A percentile compares a stretch with the other conserved stretches of the same genome.
These are phyloP conservation scores for Malacosoma neustria DNA, from an alignment of 2,888 invertebrate species.

Conservation along the genomic window DNA sequence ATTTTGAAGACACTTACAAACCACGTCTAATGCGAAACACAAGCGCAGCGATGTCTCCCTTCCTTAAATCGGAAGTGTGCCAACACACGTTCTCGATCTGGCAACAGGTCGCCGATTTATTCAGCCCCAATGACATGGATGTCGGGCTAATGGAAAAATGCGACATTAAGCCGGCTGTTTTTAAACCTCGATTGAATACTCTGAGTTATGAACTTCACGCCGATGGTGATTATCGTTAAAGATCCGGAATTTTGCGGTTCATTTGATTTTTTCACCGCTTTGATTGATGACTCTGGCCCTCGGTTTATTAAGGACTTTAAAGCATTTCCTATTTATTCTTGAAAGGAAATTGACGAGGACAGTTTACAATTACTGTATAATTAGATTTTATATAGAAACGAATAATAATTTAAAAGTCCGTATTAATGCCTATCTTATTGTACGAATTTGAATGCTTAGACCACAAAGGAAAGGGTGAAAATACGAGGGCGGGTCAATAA, in stretches of 20 bases:
- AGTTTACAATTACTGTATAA: too few relatives aligned
- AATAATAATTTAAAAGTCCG: too few relatives aligned
- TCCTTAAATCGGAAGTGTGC: constrained; percentile 7
- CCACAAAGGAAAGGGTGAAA: too few relatives aligned
- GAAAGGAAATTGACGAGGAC: too few relatives aligned
- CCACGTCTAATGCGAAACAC: too few relatives aligned
- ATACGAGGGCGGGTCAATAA: too few relatives aligned
- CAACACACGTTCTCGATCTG: constrained; percentile 30
- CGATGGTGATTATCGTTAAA: constrained; percentile 31
- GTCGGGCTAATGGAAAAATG: constrained; percentile 59
- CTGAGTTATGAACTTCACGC: constrained; percentile 44
- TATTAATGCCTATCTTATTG: too few relatives aligned
- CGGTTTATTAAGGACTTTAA: not conserved
- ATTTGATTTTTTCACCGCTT: constrained; percentile 27
- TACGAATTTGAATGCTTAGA: too few relatives aligned
- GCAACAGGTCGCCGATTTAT: constrained; percentile 68
- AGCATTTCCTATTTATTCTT: not conserved
- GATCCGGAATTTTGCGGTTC: constrained; percentile 33
- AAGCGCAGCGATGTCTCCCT: constrained; percentile 19
- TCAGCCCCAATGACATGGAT: constrained; percentile 31
- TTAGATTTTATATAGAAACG: too few relatives aligned
- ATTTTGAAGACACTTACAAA: too few relatives aligned
- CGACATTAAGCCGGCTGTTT: constrained; percentile 46
- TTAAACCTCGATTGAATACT: constrained; percentile 41
- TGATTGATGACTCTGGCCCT: constrained; percentile 4